Evolutionary conservation across 2,888 invertebrate genomes (phyloP), one percentile per base, ranked within the genome.

Genomic region (Folsomia manolachei): DNA sequence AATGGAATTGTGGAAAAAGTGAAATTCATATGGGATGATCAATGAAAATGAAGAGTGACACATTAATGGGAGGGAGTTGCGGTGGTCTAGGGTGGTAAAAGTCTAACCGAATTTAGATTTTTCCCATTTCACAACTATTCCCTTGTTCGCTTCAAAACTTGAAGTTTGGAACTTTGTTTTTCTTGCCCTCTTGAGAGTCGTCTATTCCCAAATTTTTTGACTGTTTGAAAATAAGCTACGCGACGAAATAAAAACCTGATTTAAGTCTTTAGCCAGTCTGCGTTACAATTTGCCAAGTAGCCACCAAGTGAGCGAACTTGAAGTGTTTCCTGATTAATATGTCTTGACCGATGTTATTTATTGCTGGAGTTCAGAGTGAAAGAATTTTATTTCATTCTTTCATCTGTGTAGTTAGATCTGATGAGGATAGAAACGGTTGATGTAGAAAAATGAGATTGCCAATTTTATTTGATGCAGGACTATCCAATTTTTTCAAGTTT

Each of bases 291-390:
- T 9, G 19, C 18, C 39, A 56, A 18, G 18, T 56, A 19, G 7
- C 19, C 56, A 51, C 7, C 56, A 56, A 39, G 39, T 39, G 14
- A 14, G 14, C 4, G 39, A 4, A 14, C 7, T 39, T 39, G 39
- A 39, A 14, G 7, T 63, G n/a, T 7, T 27, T 18, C 23, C 19
- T 66, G 23, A 66, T 66, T 66, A 66, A 66, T 66, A 52, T 66
- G 66, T 66, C 66, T 66, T 66, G 66, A 66, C 66, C 66, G 53
- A 21, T 4, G 24, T 51, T 52, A 66, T 66, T 52, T 66, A 66
- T 66, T 1, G 61, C 53, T 56, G n/a, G 52, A 61, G 53, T 60
- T 61, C 56, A 9, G 56, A 25, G 61, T 1, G 2, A 60, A 56
- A 56, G 7, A 56, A 56, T 56, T 56, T n/a, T 7, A 7, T 19